Evolutionary conservation across 1,140 invertebrate genomes (phyloP), one percentile per base, ranked within the genome.

Genomic region (Drosophila takahashii): DNA sequence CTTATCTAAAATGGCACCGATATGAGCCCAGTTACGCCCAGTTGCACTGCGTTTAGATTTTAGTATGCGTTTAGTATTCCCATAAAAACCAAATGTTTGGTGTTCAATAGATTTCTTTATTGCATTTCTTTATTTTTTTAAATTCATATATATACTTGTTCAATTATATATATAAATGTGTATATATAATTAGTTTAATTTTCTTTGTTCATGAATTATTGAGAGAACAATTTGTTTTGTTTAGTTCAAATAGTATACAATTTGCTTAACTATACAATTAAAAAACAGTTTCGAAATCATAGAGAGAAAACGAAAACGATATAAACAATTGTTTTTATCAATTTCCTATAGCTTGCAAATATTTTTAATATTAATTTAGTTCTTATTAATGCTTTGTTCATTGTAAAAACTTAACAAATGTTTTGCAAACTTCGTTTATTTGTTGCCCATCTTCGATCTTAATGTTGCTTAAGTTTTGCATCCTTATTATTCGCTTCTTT

Each of bases 401-500:
- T 89, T 89, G 79, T 87, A 87, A 87, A 87, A 87, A 87, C 84
- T 87, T 87, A 87, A 87, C 84, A 87, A 87, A 89, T 84, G 77
- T 89, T 83, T 72, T 66, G 71, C 79, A 85, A 85, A 85, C 76
- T 65, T 89, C 81, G 67, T 77, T 77, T 77, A 58, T 51, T 59
- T 76, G 71, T 77, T 74, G 67, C 67, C 70, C 70, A 34, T 32
- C 26, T 73, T 74, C 71, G 70, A 74, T 74, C 51, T 62, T 60
- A 58, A 41, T 52, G 66, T 75, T 58, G 53, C 44, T 16, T 67
- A 61, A 64, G 34, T 79, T 74, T 54, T 22, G 44, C 44, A 41
- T 52, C 37, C 47, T 11, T 61, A 72, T 27, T 34, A 65, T 76
- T 53, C 61, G 18, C 16, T 41, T 47, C 26, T 71, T 22, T 74